A percentile compares a stretch with the other conserved stretches of the same genome.
phyloP scores from a whole-genome alignment of 2,797 vertebrate species.

The Acomys russatus region DNA sequence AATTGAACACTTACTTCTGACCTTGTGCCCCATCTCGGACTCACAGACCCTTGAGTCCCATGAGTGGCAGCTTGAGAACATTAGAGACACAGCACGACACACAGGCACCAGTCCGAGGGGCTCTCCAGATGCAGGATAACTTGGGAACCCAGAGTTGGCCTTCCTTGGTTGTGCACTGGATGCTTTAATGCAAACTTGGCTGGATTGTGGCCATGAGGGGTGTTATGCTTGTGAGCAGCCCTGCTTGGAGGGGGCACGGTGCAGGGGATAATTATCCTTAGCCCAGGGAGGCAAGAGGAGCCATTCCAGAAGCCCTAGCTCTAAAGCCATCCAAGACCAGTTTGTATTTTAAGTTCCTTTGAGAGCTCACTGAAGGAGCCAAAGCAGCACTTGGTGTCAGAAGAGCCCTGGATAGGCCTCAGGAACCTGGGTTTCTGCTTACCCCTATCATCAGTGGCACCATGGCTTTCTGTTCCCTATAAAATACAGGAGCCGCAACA shows the following conservation, averaged over 20 bases:
- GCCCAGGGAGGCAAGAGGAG: not conserved
- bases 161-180: accelerated
- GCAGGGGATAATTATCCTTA: not conserved
- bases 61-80: accelerated
- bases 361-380: not conserved
- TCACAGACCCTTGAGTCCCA: not conserved
- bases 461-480: slow-evolving; percentile 68
- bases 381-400: accelerated
- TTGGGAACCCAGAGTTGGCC: not conserved
- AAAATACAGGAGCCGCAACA: slow-evolving; percentile 49
- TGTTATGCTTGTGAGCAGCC: not conserved
- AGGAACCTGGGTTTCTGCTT: not conserved
- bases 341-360: not conserved
- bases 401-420: not conserved
- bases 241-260: not conserved
- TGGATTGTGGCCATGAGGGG: not conserved
- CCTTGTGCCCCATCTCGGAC: not conserved
- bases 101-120: not conserved
- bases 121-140: accelerated
- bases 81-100: accelerated
- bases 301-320: not conserved
- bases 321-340: not conserved
- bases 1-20: not conserved
- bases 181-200: accelerated
- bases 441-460: not conserved